phyloP scores from a whole-genome alignment of 37 sponge, comb jelly and placozoan genomes.

The Cladorhizidae sp. region DNA sequence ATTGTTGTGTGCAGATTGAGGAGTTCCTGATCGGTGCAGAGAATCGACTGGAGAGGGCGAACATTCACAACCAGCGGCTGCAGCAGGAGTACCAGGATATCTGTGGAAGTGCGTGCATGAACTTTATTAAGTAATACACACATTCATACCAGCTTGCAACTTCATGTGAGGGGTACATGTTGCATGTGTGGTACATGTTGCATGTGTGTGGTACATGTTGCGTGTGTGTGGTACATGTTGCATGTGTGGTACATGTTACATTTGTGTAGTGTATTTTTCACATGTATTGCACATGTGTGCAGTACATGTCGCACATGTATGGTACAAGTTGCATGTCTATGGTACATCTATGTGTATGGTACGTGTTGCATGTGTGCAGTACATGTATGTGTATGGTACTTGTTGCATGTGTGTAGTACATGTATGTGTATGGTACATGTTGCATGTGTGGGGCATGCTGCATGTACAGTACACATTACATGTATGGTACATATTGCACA shows the following conservation, averaged over 20 bases:
- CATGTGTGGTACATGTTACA: neutral
- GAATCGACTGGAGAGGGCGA: conserved; percentile 42
- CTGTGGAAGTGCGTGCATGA: neutral
- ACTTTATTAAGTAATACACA: neutral
- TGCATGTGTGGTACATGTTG: neutral
- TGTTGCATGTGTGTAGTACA: too few species aligned
- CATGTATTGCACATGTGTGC: neutral
- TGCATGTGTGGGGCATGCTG: too few species aligned
- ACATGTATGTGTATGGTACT: too few species aligned
- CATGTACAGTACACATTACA: too few species aligned
- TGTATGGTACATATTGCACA: too few species aligned
- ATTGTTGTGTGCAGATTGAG: conserved; percentile 15
- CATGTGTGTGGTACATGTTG: neutral
- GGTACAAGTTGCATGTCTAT: neutral
- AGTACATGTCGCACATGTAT: neutral
- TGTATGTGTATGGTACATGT: too few species aligned
- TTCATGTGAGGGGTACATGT: neutral
- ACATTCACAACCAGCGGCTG: conserved; percentile 34
- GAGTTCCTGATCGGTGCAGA: conserved; percentile 27
- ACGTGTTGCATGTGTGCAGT: too few species aligned
- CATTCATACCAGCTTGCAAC: neutral
- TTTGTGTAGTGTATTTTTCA: neutral
- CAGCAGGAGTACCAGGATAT: neutral
- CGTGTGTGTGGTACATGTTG: neutral
- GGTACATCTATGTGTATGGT: neutral